A percentile compares a stretch with the other conserved stretches of the same genome.
phyloP scores from a whole-genome alignment of 2,113 vertebrate species.

The Xiphorhynchus elegans region DNA sequence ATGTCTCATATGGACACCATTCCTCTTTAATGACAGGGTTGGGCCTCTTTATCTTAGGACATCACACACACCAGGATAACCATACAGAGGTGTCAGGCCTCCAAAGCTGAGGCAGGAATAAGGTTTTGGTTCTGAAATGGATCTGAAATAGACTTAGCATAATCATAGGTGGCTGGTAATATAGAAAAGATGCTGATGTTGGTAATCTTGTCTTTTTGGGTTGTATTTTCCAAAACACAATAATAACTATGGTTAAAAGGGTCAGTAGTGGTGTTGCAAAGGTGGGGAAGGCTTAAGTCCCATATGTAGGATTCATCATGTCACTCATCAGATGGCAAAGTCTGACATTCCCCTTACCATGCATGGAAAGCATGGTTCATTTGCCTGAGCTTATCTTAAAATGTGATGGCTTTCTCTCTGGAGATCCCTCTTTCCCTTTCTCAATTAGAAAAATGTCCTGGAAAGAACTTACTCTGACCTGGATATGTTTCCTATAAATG shows the following conservation, averaged over 20 bases:
- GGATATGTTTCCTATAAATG: background rate
- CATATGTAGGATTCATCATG: background rate
- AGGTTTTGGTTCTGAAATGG: background rate
- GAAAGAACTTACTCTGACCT: background rate
- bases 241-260: background rate
- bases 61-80: background rate
- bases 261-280: background rate
- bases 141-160: background rate
- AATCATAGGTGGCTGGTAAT: background rate
- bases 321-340: background rate
- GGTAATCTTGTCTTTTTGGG: background rate
- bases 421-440: background rate
- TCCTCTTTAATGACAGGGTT: background rate
- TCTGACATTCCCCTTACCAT: background rate
- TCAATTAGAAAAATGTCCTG: background rate
- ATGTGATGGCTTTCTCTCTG: background rate
- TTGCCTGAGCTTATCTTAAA: background rate
- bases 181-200: background rate
- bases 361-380: background rate
- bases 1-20: background rate
- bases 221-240: background rate
- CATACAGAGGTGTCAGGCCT: background rate
- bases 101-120: background rate
- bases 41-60: background rate
- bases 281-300: background rate